Conservation (phyloP, 1,140 invertebrate genomes). For the Bombus pyrosoma region DNA sequence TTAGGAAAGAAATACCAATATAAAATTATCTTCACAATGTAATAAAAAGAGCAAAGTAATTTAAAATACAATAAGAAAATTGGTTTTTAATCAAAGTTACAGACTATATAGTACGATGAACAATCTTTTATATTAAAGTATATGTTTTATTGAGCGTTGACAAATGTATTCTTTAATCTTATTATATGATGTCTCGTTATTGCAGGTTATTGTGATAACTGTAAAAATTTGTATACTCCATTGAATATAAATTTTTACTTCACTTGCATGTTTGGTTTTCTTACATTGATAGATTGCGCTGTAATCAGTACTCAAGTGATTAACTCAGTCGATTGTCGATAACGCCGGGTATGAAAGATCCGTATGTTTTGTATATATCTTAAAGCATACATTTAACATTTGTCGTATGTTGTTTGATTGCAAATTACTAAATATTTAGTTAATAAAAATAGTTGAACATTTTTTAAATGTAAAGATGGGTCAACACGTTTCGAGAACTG, state of each 20-base stretch:
- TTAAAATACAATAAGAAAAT: background rate
- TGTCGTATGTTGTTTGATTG: background rate
- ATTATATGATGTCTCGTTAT: too few relatives aligned
- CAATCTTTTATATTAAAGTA: background rate
- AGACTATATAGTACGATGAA: background rate
- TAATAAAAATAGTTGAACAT: background rate
- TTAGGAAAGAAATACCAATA: background rate
- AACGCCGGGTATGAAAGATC: constrained; percentile 17
- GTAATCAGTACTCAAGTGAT: constrained; percentile 12
- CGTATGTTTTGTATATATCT: background rate
- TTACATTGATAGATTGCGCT: constrained; percentile 14
- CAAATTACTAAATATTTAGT: background rate
- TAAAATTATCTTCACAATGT: background rate
- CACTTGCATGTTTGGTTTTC: background rate
- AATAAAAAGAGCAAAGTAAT: background rate
- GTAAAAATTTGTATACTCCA: background rate
- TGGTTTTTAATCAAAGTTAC: background rate
- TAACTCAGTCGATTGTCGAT: background rate
- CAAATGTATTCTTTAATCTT: background rate
- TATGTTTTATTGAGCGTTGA: background rate
- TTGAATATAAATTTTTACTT: background rate
- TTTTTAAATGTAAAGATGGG: constrained; percentile 87
- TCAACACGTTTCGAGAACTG: constrained; percentile 91
- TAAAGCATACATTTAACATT: background rate
- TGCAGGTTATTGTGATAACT: too few relatives aligned